phyloP scores from a whole-genome alignment of 2,888 invertebrate species.

The Polyploca ridens region DNA sequence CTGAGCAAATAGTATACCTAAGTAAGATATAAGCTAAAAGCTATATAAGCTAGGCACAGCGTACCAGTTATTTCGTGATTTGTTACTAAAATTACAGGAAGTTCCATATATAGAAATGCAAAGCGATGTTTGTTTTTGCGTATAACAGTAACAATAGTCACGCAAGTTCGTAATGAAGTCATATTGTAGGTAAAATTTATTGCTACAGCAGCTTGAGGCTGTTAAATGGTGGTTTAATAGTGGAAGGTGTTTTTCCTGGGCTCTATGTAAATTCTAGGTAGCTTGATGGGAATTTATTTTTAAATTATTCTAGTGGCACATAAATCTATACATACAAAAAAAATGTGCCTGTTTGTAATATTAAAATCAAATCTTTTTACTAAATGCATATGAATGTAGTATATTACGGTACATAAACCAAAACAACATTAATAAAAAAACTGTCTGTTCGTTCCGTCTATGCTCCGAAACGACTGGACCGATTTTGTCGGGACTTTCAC shows the following conservation, averaged over 20 bases:
- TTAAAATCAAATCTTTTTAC: no score
- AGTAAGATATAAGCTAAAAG: not conserved
- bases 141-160: not conserved
- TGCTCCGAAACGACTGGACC: no score
- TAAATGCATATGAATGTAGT: no score
- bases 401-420: no score
- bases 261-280: not conserved
- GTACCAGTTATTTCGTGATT: no score
- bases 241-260: not conserved
- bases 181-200: slow-evolving; percentile 8
- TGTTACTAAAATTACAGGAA: slow-evolving; percentile 5
- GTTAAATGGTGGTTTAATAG: not conserved
- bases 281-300: not conserved
- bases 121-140: slow-evolving; percentile 6
- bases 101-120: slow-evolving; percentile 8
- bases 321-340: no score
- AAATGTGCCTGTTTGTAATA: no score
- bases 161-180: slow-evolving; percentile 11
- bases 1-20: not conserved
- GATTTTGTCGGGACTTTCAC: no score
- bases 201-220: not conserved
- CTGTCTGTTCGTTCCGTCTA: no score
- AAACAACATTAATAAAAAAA: no score
- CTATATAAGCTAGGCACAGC: not conserved
- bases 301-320: no score